Conservation (phyloP, 2,113 vertebrate species). For the Spea bombifrons region DNA sequence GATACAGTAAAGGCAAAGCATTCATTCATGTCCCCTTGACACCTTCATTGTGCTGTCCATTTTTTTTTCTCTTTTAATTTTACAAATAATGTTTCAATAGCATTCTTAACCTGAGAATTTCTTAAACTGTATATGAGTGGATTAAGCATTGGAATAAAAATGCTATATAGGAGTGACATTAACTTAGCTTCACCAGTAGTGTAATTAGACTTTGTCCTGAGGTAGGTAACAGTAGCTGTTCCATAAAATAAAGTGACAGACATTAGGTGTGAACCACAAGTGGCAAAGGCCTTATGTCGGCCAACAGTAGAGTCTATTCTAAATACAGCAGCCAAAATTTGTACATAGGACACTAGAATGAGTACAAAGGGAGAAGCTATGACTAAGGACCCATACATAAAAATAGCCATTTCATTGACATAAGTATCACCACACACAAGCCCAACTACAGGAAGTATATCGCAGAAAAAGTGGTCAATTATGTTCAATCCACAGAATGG, state of each 20-base stretch:
- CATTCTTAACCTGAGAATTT: conserved; percentile 4
- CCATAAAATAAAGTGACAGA: conserved; percentile 36
- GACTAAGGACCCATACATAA: conserved; percentile 51
- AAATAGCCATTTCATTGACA: conserved; percentile 46
- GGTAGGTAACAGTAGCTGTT: not conserved
- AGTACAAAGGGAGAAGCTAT: conserved; percentile 49
- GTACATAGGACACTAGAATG: conserved; percentile 45
- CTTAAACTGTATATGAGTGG: conserved; percentile 13
- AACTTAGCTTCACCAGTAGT: not conserved
- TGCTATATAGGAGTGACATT: not conserved
- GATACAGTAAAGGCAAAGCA: too few species aligned
- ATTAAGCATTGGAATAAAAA: not conserved
- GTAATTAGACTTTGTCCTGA: not conserved
- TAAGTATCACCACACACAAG: conserved; percentile 50
- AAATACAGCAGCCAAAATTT: conserved; percentile 45
- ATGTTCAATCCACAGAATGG: conserved; percentile 51
- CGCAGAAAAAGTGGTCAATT: conserved; percentile 57
- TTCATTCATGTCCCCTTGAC: too few species aligned
- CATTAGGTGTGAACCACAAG: conserved; percentile 46
- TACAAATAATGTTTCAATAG: not conserved
- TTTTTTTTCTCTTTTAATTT: too few species aligned
- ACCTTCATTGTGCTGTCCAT: too few species aligned
- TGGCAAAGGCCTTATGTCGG: conserved; percentile 54
- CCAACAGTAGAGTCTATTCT: conserved; percentile 14
- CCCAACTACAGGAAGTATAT: conserved; percentile 51